Base-by-base conservation (phyloP, 2,888 invertebrate species). In the Boloria euphrosyne region DNA sequence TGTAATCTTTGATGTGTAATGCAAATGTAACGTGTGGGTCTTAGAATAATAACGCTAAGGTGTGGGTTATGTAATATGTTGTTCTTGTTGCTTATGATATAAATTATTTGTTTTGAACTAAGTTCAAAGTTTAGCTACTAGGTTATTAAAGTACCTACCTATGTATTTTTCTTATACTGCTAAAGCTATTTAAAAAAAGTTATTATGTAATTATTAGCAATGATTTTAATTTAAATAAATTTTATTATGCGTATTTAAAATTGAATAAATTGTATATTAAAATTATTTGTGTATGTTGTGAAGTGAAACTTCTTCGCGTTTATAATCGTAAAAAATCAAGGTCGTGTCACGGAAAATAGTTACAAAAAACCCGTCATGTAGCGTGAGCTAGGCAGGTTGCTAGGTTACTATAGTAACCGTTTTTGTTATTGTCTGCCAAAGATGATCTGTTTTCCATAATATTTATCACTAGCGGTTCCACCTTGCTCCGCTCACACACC, bases 181-280 rank as follows among this genome's bases (percentile, higher is more conserved):
- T 57, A 55, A 55, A 55, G 55, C 18, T 55, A 53, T 54, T 49
- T 54, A 54, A 22, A 22, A 63, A 47, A 63, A 46, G 14, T 44
- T 55, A 38, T 55, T 50, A 49, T 63, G 49, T 43, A 43, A 49
- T 50, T n/a, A 50, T 54, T 47, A 18, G 22, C 13, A 57, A 54
- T 61, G n/a, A 53, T 54, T 49, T 55, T 2, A 49, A 61, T 74
- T 67, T 75, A 75, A 78, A 80, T 80, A 79, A 80, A 80, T 74
- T 77, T 78, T 83, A 81, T 79, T 79, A 77, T 79, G 73, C 77
- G 78, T 67, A 75, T 59, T 67, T 71, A 81, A 83, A 83, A 77
- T n/a, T n/a, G n/a, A n/a, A n/a, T n/a, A n/a, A n/a, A n/a, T n/a
- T n/a, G n/a, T n/a, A n/a, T n/a, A n/a, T n/a, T n/a, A n/a, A n/a